A percentile compares a stretch with the other conserved stretches of the same genome.
These are phyloP conservation scores for Saguinus midas DNA, from an alignment of 2,113 vertebrate species.

Conservation along the genomic window DNA sequence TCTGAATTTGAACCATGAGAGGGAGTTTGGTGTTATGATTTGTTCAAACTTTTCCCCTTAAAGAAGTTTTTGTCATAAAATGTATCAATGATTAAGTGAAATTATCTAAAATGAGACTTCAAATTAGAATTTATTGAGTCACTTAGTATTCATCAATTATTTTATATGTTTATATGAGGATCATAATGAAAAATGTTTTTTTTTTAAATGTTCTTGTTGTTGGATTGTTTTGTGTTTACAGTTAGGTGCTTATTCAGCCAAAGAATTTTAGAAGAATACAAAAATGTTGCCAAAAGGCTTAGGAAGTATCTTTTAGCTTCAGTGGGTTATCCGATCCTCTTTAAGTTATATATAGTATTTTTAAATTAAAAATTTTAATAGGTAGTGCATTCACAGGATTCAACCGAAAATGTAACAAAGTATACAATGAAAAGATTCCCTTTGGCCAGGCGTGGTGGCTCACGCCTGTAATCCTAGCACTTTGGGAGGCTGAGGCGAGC, in stretches of 20 bases:
- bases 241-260: slow-evolving; percentile 25
- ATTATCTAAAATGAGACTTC: slow-evolving; percentile 45
- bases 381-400: not conserved
- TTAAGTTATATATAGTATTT: not conserved
- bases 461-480: too few species aligned
- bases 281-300: slow-evolving; percentile 18
- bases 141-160: not conserved
- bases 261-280: not conserved
- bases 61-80: slow-evolving; percentile 46
- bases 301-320: not conserved
- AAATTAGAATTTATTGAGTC: slow-evolving; percentile 28
- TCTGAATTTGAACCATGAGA: slow-evolving; percentile 39
- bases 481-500: too few species aligned
- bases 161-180: not conserved
- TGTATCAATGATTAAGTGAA: slow-evolving; percentile 27
- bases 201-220: slow-evolving; percentile 29
- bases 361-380: slow-evolving; percentile 22
- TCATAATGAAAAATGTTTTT: slow-evolving; percentile 41
- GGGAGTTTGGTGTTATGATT: not conserved
- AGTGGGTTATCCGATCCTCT: not conserved
- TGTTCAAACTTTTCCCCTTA: not conserved
- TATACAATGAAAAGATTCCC: not conserved
- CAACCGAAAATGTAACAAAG: not conserved
- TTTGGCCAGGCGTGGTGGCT: not conserved
- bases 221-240: not conserved